Evolutionary conservation across 2,113 vertebrate species (phyloP).

Genomic region (Todiramphus saurophagus): DNA sequence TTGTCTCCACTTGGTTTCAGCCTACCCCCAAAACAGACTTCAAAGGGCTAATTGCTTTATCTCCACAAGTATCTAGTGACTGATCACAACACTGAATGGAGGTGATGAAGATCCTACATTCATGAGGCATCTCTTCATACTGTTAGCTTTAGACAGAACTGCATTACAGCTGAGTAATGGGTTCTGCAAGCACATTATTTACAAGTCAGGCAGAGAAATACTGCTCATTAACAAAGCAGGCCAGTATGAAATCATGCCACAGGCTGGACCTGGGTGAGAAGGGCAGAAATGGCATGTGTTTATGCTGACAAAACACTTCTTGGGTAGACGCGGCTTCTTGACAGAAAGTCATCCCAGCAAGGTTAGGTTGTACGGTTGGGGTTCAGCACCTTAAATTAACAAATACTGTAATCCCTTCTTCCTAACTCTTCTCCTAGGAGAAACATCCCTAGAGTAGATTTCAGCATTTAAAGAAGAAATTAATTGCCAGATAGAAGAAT

Average conservation of each 20-base stretch:
- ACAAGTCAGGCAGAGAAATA: background rate
- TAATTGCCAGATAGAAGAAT: background rate
- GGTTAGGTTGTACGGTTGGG: background rate
- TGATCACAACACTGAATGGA: background rate
- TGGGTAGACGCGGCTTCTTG: background rate
- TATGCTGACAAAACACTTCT: background rate
- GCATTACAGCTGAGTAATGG: background rate
- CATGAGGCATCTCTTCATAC: background rate
- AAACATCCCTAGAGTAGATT: background rate
- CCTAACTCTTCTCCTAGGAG: background rate
- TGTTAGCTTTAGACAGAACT: background rate
- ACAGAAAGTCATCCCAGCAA: background rate
- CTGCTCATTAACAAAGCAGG: background rate
- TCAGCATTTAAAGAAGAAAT: background rate
- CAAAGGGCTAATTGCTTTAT: background rate
- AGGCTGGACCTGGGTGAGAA: background rate
- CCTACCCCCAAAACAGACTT: background rate
- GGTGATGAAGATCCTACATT: background rate
- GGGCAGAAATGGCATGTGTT: background rate
- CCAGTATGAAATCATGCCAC: background rate
- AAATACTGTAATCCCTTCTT: background rate
- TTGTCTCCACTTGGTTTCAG: background rate
- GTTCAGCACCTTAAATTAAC: background rate
- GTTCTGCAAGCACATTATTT: background rate
- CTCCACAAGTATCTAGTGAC: background rate